These are phyloP conservation scores for Galeopterus variegatus DNA, from an alignment of 2,113 vertebrate species.

Conservation along the genomic window DNA sequence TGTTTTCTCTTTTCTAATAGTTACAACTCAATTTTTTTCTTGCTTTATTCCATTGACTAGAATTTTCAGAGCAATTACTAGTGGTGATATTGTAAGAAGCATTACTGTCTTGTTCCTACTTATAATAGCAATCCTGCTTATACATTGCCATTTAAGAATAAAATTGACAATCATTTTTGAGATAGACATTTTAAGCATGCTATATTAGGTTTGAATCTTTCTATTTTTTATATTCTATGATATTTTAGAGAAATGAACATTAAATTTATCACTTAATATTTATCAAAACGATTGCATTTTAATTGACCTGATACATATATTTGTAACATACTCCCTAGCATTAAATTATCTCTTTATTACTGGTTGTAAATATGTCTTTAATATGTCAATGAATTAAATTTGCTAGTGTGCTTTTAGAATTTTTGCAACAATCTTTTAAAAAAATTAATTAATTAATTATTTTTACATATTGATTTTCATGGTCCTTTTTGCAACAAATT, in stretches of 20 bases:
- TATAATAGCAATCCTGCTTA: neutral
- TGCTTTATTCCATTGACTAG: neutral
- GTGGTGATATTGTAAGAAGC: neutral
- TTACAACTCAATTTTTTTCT: neutral
- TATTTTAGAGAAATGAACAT: neutral
- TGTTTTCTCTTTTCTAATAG: neutral
- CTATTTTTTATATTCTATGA: neutral
- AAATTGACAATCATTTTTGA: neutral
- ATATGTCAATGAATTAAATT: neutral
- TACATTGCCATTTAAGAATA: neutral
- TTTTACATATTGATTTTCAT: no score
- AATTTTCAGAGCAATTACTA: neutral
- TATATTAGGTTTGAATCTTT: neutral
- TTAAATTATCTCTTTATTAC: neutral
- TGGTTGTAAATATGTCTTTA: neutral
- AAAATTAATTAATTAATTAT: no score
- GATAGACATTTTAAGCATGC: neutral
- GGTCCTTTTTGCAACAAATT: neutral
- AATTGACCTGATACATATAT: neutral
- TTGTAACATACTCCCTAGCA: neutral
- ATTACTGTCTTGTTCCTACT: neutral
- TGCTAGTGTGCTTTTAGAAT: neutral
- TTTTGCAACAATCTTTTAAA: neutral
- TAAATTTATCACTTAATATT: constrained; percentile 38
- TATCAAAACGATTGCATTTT: constrained; percentile 12